Conservation (phyloP, 2,113 vertebrate species). For the Sphaerodactylus townsendi region DNA sequence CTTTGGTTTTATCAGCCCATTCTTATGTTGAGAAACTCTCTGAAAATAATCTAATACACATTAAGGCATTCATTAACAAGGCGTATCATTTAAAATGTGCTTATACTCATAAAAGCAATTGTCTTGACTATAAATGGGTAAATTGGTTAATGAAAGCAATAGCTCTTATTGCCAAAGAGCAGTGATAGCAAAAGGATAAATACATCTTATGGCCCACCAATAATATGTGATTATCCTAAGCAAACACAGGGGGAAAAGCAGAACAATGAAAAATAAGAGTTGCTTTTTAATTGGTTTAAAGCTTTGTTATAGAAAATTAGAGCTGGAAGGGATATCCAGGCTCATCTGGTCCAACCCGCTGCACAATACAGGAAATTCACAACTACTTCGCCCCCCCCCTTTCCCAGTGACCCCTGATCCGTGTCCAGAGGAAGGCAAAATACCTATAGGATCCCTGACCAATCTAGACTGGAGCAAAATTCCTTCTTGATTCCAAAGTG, state of each 20-base stretch:
- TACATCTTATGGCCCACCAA: conserved; percentile 47
- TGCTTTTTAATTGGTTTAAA: conserved; percentile 15
- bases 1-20: conserved; percentile 39
- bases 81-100: conserved; percentile 50
- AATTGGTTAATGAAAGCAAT: conserved; percentile 63
- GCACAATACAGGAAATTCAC: too few relatives aligned
- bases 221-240: conserved; percentile 51
- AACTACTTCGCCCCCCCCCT: too few relatives aligned
- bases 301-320: conserved; percentile 44
- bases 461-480: too few relatives aligned
- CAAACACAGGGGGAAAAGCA: conserved; percentile 33
- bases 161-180: conserved; percentile 63
- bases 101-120: conserved; percentile 37
- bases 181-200: conserved; percentile 63
- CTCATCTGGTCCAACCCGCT: too few relatives aligned
- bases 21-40: conserved; percentile 46
- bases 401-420: too few relatives aligned
- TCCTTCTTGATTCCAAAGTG: too few relatives aligned
- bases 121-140: conserved; percentile 62
- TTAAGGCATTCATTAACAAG: conserved; percentile 56
- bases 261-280: conserved; percentile 37
- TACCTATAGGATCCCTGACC: too few relatives aligned
- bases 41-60: conserved; percentile 49
- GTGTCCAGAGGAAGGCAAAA: too few relatives aligned
- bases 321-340: neutral